Evolutionary conservation across 2,888 invertebrate genomes (phyloP), one percentile per base, ranked within the genome.

Genomic region (Hylaea fasciaria): DNA sequence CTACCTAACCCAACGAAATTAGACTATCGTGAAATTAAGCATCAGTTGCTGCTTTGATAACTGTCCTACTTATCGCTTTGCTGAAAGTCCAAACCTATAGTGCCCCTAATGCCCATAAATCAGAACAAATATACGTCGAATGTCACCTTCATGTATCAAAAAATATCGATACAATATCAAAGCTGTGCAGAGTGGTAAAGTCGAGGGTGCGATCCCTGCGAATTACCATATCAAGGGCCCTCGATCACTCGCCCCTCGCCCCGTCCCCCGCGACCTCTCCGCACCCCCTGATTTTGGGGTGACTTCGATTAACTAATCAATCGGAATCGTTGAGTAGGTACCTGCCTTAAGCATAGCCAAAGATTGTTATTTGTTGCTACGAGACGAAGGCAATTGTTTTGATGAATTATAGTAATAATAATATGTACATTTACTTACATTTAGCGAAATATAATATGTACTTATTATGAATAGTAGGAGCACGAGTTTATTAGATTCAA

Each of bases 201-300:
- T 37, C 35, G 40, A 28, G 35, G 0, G 4, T 10, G 45, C 35
- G 11, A 55, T 35, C 51, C 55, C 52, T 41, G 29, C 52, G 43
- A 70, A 76, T 77, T 75, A 76, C 70, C 75, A 76, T 72, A 75
- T 75, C 73, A 69, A 76, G 71, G 56, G 63, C 57, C 65, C 73
- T 74, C 72, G 60, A 74, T 71, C 68, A 68, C 47, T 47, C 37
- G 53, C 57, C 49, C 57, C 46, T 39, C 29, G 58, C 46, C 59
- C 54, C 57, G 35, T n/a, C n/a, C 55, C 29, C 28, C 55, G 35
- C 48, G 57, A 40, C 22, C 40, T 7, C 12, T 37, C 17, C 54
- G 37, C 57, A 17, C 28, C 54, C 35, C 40, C 51, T 22, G 48
- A 40, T 22, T 41, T 47, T 39, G 37, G 45, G 52, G 45, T 43